These are phyloP conservation scores for Carassius auratus DNA, from an alignment of 2,113 vertebrate species.

Conservation along the genomic window DNA sequence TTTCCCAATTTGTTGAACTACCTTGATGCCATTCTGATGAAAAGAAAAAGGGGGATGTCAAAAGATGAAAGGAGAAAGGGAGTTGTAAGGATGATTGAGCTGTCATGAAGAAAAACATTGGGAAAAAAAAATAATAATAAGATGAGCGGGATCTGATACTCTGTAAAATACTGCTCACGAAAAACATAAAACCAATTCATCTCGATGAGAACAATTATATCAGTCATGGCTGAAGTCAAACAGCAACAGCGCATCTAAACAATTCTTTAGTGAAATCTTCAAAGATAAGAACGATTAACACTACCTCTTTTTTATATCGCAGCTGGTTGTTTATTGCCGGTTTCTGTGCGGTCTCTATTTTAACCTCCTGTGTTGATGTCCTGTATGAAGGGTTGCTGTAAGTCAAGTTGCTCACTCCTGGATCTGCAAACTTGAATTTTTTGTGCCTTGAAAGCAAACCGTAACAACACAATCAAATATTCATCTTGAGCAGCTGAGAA, in stretches of 20 bases:
- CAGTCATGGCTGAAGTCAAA: neutral
- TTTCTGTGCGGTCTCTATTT: slow-evolving; percentile 93
- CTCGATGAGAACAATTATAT: neutral
- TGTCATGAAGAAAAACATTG: slow-evolving; percentile 80
- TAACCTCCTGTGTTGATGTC: slow-evolving; percentile 97
- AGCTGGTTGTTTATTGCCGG: slow-evolving; percentile 92
- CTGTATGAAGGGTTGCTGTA: slow-evolving; percentile 98
- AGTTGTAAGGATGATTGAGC: slow-evolving; percentile 95
- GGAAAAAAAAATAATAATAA: slow-evolving; percentile 65
- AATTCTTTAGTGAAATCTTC: neutral
- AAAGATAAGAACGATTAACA: neutral
- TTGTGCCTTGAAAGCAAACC: slow-evolving; percentile 81
- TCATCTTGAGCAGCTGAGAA: neutral
- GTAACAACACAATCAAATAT: neutral
- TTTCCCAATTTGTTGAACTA: slow-evolving; percentile 72
- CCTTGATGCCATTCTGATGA: slow-evolving; percentile 79
- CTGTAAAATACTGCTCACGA: neutral
- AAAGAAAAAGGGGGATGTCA: slow-evolving; percentile 77
- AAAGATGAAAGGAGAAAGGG: slow-evolving; percentile 99
- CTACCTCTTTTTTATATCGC: slow-evolving; percentile 96
- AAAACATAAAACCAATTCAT: neutral
- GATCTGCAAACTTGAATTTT: slow-evolving; percentile 92
- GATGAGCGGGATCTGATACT: slow-evolving; percentile 57
- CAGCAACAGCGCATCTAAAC: neutral
- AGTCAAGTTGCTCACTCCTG: slow-evolving; percentile 91